Evolutionary conservation across 2,888 invertebrate genomes (phyloP), one percentile per base, ranked within the genome.

Genomic region (Drosophila hamatofila): DNA sequence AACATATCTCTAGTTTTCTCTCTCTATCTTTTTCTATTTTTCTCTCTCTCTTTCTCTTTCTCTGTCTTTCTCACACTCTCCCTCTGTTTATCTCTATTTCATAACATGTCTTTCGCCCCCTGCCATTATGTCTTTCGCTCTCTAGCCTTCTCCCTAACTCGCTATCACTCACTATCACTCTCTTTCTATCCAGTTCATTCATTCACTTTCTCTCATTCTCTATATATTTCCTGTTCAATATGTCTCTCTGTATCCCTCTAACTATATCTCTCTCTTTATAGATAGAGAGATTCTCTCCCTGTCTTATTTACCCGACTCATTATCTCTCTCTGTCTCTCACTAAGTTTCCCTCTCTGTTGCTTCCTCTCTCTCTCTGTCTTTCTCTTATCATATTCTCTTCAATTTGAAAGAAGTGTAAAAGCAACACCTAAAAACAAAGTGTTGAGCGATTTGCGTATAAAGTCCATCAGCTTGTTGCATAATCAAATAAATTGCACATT

Each of bases 401-500:
- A 21, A 14, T 21, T 30, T 30, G 3, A 49, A 30, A 14, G 3
- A 49, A 18, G 49, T 49, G 48, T 33, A 49, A 49, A 49, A 30
- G 49, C 18, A 49, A 33, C 33, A 33, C 33, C 18, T 52, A 11
- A 52, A 52, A 52, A 14, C 37, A 39, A 41, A 18, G 39, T 41
- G 41, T 55, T 41, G 55, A 33, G 35, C 5, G 21, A 16, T 35
- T 35, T 23, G 14, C 30, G 35, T 52, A 33, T 35, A 35, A 23
- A 35, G 33, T 37, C 54, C 54, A 12, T 54, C 54, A n/a, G 25
- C 7, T 12, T 27, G 54, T 54, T 54, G 54, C 54, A 54, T 62
- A 42, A 70, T 70, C 70, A 70, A 69, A 69, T 54, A 59, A 69
- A 69, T 70, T 70, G 69, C 69, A 70, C 69, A 67, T 56, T 66